phyloP scores from a whole-genome alignment of 2,113 vertebrate species.

The Mormyrus lacerda region DNA sequence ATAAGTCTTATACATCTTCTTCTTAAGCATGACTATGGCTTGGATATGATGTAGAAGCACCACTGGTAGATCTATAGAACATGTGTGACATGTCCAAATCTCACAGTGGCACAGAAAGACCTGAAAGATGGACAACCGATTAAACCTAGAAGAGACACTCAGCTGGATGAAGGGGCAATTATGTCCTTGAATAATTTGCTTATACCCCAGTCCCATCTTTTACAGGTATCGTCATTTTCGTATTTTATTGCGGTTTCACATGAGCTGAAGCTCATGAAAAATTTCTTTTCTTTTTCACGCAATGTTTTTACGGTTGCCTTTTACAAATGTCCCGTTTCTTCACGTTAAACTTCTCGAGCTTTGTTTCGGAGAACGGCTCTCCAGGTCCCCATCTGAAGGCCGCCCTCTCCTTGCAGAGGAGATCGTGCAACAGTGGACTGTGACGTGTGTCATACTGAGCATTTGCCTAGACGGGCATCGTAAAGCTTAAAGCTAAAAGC shows the following conservation, averaged over 20 bases:
- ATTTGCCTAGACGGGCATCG: background rate
- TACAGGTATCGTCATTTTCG: background rate
- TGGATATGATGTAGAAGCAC: background rate
- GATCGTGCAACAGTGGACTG: background rate
- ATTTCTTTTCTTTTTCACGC: background rate
- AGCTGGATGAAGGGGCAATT: background rate
- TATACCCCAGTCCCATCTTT: background rate
- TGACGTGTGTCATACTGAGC: background rate
- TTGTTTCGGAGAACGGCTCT: background rate
- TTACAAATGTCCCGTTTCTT: background rate
- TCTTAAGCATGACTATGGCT: background rate
- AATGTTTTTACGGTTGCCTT: background rate
- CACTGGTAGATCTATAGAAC: background rate
- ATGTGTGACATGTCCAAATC: background rate
- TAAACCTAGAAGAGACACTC: background rate
- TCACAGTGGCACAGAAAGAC: background rate
- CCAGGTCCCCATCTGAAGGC: background rate
- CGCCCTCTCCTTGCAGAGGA: background rate
- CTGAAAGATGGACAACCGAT: background rate
- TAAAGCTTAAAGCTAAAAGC: background rate
- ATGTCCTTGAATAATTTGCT: background rate
- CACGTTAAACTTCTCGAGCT: background rate
- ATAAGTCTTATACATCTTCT: background rate
- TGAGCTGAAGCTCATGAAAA: background rate
- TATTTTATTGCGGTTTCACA: background rate